phyloP scores from a whole-genome alignment of 2,888 invertebrate species.

The Drosophila barbarae region DNA sequence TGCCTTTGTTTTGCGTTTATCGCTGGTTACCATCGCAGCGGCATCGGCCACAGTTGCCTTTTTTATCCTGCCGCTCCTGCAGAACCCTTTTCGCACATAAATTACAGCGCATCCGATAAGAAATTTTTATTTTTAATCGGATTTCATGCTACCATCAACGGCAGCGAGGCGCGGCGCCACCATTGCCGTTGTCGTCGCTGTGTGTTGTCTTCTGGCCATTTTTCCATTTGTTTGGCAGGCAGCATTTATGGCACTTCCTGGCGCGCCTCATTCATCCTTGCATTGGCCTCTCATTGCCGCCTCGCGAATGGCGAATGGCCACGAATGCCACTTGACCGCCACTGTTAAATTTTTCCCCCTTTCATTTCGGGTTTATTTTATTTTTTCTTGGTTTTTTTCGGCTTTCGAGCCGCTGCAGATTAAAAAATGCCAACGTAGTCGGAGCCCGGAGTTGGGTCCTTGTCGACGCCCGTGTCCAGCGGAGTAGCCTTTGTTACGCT shows the following conservation, averaged over 20 bases:
- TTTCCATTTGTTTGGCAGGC: constrained; percentile 57
- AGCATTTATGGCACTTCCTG: constrained; percentile 72
- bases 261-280: constrained; percentile 55
- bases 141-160: constrained; percentile 74
- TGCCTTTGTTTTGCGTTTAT: constrained; percentile 73
- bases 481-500: constrained; percentile 45
- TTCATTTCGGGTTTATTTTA: constrained; percentile 24
- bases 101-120: constrained; percentile 77
- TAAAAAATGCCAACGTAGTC: constrained; percentile 60
- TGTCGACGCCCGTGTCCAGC: constrained; percentile 23
- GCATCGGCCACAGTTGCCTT: constrained; percentile 60
- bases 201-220: constrained; percentile 47
- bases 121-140: constrained; percentile 77
- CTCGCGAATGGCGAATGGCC: constrained; percentile 18
- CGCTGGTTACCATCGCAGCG: constrained; percentile 69
- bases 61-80: constrained; percentile 41
- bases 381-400: constrained; percentile 15
- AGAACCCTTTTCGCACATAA: constrained; percentile 77
- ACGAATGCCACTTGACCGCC: constrained; percentile 63
- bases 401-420: constrained; percentile 51
- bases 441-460: constrained; percentile 34
- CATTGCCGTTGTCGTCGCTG: constrained; percentile 24
- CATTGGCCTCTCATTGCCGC: constrained; percentile 46
- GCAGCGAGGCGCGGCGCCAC: constrained; percentile 57
- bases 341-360: constrained; percentile 33